Conservation (phyloP, 2,888 invertebrate genomes). For the Eristalinus aeneus region DNA sequence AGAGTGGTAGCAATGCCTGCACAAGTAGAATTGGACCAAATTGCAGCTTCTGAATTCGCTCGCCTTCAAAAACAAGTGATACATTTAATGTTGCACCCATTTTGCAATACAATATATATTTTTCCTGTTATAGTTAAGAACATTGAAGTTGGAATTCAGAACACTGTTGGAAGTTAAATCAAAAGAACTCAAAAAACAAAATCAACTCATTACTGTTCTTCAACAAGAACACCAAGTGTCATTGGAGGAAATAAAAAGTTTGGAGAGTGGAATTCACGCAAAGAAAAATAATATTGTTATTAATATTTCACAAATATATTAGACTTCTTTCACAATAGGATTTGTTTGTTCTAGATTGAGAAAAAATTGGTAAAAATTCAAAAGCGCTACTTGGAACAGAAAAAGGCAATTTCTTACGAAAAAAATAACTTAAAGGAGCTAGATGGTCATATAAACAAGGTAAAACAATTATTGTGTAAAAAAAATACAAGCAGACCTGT, state of each 20-base stretch:
- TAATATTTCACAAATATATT: background rate
- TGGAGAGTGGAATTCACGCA: constrained; percentile 78
- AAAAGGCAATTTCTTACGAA: constrained; percentile 75
- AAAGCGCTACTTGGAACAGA: constrained; percentile 74
- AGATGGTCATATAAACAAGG: constrained; percentile 82
- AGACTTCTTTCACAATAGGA: background rate
- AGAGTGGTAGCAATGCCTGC: constrained; percentile 79
- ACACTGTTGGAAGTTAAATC: constrained; percentile 77
- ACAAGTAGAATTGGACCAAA: constrained; percentile 88
- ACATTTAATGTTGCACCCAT: background rate
- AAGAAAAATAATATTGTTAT: constrained; percentile 75
- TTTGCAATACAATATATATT: background rate
- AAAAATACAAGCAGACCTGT: too few relatives aligned
- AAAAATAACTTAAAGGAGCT: constrained; percentile 80
- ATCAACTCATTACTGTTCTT: constrained; percentile 77
- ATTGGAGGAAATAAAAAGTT: constrained; percentile 75
- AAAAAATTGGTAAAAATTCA: constrained; percentile 74
- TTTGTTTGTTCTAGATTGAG: constrained; percentile 73
- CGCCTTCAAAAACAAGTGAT: constrained; percentile 88
- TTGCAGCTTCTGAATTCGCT: constrained; percentile 88
- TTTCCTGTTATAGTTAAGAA: constrained; percentile 73
- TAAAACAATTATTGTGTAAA: constrained; percentile 25
- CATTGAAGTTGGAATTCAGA: constrained; percentile 76
- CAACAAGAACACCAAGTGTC: constrained; percentile 78
- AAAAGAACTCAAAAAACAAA: constrained; percentile 78